These are phyloP conservation scores for Carlito syrichta DNA, from an alignment of 2,113 vertebrate species.

Conservation along the genomic window DNA sequence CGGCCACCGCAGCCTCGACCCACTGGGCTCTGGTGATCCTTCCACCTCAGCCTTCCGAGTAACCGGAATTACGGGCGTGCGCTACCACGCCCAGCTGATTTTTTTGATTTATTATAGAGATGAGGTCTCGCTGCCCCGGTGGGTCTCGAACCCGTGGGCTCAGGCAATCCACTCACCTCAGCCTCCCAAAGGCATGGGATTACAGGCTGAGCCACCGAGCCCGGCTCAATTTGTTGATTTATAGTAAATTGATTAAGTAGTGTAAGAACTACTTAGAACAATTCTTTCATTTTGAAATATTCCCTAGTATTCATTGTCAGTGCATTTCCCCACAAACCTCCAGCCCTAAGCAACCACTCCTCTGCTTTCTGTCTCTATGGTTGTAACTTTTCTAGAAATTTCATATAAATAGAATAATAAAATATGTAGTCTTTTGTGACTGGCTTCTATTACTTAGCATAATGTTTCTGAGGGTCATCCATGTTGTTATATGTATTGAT, in stretches of 20 bases:
- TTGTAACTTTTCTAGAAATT: neutral
- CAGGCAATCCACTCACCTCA: too few species aligned
- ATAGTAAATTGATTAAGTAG: neutral
- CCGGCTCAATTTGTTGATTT: neutral
- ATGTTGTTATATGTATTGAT: neutral
- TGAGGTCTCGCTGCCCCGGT: too few species aligned
- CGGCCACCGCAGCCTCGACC: too few species aligned
- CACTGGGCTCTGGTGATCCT: too few species aligned
- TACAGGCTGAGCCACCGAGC: too few species aligned
- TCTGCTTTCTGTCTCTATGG: neutral
- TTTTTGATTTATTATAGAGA: too few species aligned
- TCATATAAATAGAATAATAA: neutral
- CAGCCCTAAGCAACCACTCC: neutral
- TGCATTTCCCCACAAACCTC: neutral
- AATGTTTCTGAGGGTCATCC: neutral
- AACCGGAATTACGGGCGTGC: too few species aligned
- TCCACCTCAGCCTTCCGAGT: too few species aligned
- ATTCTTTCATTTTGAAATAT: neutral
- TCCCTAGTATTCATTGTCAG: neutral
- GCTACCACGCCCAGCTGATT: too few species aligned
- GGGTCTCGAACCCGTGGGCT: too few species aligned
- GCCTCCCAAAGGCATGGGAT: too few species aligned
- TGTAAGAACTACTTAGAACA: slow-evolving; percentile 17
- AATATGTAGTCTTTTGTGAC: neutral
- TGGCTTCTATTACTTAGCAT: neutral